Percentiles rank a stretch among this genome's conserved stretches.
phyloP scores from a whole-genome alignment of 2,797 vertebrate species.

The Sternarchorhynchus goeldii region DNA sequence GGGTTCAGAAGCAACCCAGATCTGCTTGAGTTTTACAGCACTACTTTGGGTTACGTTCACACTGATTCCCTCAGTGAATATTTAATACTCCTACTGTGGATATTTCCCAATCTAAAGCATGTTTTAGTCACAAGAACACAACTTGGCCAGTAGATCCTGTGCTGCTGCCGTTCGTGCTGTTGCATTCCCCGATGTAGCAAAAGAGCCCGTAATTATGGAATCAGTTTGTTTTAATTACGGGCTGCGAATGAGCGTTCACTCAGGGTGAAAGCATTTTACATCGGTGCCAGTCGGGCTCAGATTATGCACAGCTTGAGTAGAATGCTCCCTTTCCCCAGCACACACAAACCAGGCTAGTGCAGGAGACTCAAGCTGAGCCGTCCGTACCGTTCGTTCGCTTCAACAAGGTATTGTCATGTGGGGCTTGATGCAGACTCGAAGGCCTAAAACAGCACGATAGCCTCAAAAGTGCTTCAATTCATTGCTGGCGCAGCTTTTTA shows the following conservation, averaged over 20 bases:
- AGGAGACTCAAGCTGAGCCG: background rate
- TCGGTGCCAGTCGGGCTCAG: background rate
- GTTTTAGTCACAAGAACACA: background rate
- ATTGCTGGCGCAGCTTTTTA: background rate
- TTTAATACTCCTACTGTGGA: background rate
- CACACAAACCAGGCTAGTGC: background rate
- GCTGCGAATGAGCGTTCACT: background rate
- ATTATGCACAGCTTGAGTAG: background rate
- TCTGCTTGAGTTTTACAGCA: constrained; percentile 3
- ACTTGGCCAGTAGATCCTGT: constrained; percentile 3
- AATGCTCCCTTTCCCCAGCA: too few species aligned
- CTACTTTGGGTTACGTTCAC: background rate
- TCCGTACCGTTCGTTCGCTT: background rate
- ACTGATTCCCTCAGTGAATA: background rate
- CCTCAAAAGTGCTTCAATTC: background rate
- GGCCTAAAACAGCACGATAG: background rate
- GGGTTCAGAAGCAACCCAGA: background rate
- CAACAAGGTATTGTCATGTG: background rate
- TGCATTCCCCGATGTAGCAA: background rate
- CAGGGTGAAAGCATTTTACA: background rate
- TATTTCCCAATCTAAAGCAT: background rate
- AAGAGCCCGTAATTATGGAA: background rate
- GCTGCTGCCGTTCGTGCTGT: too few species aligned
- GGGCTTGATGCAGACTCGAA: background rate
- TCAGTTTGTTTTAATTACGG: background rate